phyloP scores from a whole-genome alignment of 2,113 vertebrate species.

The Chunga burmeisteri region DNA sequence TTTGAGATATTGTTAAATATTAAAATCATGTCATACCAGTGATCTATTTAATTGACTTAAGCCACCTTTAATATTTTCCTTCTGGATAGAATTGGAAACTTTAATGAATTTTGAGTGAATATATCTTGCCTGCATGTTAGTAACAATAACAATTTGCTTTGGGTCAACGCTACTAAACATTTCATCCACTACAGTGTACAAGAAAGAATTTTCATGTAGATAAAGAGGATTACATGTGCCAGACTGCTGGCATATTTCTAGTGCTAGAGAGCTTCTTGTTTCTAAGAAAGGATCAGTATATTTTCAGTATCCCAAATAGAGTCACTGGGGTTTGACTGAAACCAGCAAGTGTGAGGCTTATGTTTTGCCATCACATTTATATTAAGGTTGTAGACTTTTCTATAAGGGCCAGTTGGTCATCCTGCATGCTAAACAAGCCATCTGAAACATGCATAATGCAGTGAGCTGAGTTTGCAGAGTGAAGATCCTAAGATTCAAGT shows the following conservation, averaged over 20 bases:
- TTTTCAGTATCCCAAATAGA: not conserved
- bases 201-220: not conserved
- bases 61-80: constrained; percentile 6
- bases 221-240: not conserved
- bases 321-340: not conserved
- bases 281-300: not conserved
- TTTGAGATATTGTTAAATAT: constrained; percentile 41
- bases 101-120: constrained; percentile 37
- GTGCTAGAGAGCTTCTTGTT: not conserved
- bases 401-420: not conserved
- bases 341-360: not conserved
- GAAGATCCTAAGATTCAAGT: not conserved
- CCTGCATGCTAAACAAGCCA: not conserved
- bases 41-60: constrained; percentile 55
- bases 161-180: not conserved
- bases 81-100: constrained; percentile 4
- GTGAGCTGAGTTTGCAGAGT: not conserved
- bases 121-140: not conserved
- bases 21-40: constrained; percentile 37
- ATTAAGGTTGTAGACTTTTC: not conserved
- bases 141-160: constrained; percentile 18
- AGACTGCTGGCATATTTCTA: not conserved
- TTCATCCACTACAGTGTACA: not conserved
- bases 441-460: not conserved
- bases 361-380: not conserved